These are phyloP conservation scores for Latheticus oryzae DNA, from an alignment of 2,888 invertebrate species.

Conservation along the genomic window DNA sequence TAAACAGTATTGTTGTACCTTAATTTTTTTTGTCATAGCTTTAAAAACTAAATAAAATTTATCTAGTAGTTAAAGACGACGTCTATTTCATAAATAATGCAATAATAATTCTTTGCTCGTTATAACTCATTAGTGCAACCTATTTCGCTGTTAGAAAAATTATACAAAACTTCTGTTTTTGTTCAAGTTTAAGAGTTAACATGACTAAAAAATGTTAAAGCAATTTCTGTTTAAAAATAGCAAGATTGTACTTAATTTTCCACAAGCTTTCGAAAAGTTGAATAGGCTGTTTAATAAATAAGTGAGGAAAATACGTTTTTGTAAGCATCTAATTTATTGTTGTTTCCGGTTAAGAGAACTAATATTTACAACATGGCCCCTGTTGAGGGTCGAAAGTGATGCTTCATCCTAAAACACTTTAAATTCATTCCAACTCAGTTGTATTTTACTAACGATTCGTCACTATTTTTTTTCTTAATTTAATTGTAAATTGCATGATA, in stretches of 20 bases:
- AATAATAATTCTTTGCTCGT: too few species aligned
- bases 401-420: slow-evolving; percentile 33
- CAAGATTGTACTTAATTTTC: slow-evolving; percentile 10
- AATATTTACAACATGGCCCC: slow-evolving; percentile 24
- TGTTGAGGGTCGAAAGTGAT: slow-evolving; percentile 26
- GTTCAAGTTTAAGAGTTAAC: neutral
- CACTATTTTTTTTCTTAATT: too few species aligned
- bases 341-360: slow-evolving; percentile 20
- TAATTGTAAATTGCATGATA: too few species aligned
- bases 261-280: neutral
- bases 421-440: too few species aligned
- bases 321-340: slow-evolving; percentile 17
- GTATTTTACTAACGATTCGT: too few species aligned
- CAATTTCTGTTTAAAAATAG: slow-evolving; percentile 2
- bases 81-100: too few species aligned
- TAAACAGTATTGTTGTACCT: too few species aligned
- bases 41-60: too few species aligned
- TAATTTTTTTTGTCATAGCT: too few species aligned
- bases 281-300: slow-evolving; percentile 18
- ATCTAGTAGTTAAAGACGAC: too few species aligned
- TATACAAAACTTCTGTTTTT: neutral
- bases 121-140: too few species aligned
- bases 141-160: slow-evolving; percentile 1
- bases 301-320: slow-evolving; percentile 19
- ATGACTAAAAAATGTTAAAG: neutral